Base-by-base conservation (phyloP, 1,140 invertebrate genomes). In the Drosophila equinoxialis region DNA sequence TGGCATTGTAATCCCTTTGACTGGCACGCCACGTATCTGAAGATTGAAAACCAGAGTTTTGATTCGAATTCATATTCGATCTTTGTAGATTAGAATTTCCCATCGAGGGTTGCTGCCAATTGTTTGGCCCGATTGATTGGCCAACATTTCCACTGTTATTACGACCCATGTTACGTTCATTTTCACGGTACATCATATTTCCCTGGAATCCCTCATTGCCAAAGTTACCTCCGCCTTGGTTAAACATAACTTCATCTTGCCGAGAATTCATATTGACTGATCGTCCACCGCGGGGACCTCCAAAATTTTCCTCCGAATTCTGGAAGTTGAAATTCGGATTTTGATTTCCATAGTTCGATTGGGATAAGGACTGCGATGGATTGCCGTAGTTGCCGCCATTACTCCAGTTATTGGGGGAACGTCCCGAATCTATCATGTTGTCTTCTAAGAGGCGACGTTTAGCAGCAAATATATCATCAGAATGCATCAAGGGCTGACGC, bases 1-100 rank as follows among this genome's bases (percentile, higher is more conserved):
- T 59, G 33, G 33, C 33, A 11, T 39, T 59, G 13, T 17, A 59
- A 14, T 59, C 35, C 57, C 35, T 59, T 59, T 59, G 57, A 20
- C 30, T 37, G 35, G 57, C 17, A 20, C 35, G 33, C 57, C 57
- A 59, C 8, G 45, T 23, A 30, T 59, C 57, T 59, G 33, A 33
- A 17, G 57, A 20, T 59, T 59, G 57, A 20, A 20, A 37, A 8
- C 57, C 33, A 59, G 57, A 20, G 6, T 37, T 37, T 39, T 59
- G 57, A 39, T 37, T 58, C n/a, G 33, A 35, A 17, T 37, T 17
- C 1, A 10, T 3, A 48, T 48, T 51, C 17, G 57, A 20, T 20
- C 33, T 37, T 59, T 59, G 57, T 6, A 39, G 13, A 37, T 13
- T 59, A 1, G 14, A 11, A 37, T 59, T 37, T 4, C 57, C 57